These are phyloP conservation scores for Drosophila orena DNA, from an alignment of 1,140 invertebrate species.

Conservation along the genomic window DNA sequence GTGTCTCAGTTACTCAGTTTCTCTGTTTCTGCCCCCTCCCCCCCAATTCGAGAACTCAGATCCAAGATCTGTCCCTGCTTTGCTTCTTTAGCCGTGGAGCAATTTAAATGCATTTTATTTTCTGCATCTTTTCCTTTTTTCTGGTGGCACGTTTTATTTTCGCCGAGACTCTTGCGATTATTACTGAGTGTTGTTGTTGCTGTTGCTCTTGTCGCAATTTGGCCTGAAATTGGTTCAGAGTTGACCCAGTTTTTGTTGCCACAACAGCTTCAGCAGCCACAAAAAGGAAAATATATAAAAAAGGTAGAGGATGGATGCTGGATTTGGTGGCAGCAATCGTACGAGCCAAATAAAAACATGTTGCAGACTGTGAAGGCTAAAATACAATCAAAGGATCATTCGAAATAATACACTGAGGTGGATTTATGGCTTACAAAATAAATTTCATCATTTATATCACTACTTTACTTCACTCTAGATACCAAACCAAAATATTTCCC, in stretches of 20 bases:
- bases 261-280: conserved; percentile 9
- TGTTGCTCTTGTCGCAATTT: conserved; percentile 56
- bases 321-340: conserved; percentile 24
- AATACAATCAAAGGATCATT: not conserved
- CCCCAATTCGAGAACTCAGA: conserved; percentile 51
- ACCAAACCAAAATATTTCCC: too few species aligned
- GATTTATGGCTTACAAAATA: too few species aligned
- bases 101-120: conserved; percentile 69
- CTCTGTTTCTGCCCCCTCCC: conserved; percentile 13
- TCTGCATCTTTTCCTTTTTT: conserved; percentile 35
- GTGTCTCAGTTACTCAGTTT: conserved; percentile 3
- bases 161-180: conserved; percentile 41
- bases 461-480: too few species aligned
- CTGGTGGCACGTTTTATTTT: conserved; percentile 55
- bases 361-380: conserved; percentile 7
- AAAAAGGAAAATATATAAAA: not conserved
- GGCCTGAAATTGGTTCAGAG: conserved; percentile 74
- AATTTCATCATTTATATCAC: too few species aligned
- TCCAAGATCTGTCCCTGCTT: conserved; percentile 37
- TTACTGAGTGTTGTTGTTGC: conserved; percentile 35
- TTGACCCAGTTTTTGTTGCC: conserved; percentile 69
- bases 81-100: conserved; percentile 16
- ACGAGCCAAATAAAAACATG: conserved; percentile 14
- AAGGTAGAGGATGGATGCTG: conserved; percentile 26
- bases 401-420: not conserved